Evolutionary conservation across 2,113 vertebrate species (phyloP).

Genomic region (Columba janthina): DNA sequence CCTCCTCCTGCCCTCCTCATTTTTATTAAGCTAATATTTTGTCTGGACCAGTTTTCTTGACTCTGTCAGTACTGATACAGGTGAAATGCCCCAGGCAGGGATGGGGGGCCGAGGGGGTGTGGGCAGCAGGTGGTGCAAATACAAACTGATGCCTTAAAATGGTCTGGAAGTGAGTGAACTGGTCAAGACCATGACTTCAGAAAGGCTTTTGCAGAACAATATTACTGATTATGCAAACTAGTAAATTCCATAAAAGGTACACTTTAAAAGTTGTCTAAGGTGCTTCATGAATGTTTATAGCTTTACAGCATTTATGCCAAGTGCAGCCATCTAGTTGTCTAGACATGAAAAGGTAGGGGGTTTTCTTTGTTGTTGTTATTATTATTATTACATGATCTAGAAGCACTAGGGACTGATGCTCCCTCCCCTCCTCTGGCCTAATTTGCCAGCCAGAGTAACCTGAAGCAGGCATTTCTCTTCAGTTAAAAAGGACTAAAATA

Average conservation of each 20-base stretch:
- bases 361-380: background rate
- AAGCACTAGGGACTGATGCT: background rate
- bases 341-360: rapidly evolving
- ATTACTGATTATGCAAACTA: background rate
- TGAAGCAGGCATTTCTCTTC: background rate
- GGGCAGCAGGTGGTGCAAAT: background rate
- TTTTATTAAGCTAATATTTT: background rate
- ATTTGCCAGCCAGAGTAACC: background rate
- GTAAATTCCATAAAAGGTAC: background rate
- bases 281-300: background rate
- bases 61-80: background rate
- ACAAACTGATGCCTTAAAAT: background rate
- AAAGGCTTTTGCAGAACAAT: background rate
- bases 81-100: background rate
- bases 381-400: background rate
- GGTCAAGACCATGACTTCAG: background rate
- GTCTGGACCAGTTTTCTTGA: background rate
- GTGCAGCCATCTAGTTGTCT: background rate
- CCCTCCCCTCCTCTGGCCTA: background rate
- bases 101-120: background rate
- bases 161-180: background rate
- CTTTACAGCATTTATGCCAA: background rate
- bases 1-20: rapidly evolving
- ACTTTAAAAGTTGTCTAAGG: background rate
- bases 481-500: background rate